These are phyloP conservation scores for Nymphalis urticae DNA, from an alignment of 2,888 invertebrate species.

Conservation along the genomic window DNA sequence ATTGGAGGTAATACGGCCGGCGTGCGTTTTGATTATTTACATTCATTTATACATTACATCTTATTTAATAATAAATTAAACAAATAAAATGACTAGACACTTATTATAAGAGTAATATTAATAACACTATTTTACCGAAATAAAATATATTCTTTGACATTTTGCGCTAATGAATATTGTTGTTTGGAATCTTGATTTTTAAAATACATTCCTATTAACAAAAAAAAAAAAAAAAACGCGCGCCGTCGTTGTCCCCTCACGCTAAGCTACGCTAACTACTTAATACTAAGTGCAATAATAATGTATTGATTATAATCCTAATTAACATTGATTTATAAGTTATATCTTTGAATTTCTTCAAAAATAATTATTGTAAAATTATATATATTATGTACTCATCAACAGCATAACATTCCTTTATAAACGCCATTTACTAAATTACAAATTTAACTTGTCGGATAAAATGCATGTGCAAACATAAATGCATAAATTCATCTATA, in stretches of 20 bases:
- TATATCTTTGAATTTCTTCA: conserved; percentile 49
- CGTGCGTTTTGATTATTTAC: conserved; percentile 32
- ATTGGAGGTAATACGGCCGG: conserved; percentile 56
- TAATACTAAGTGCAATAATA: conserved; percentile 77
- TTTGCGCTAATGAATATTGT: conserved; percentile 6
- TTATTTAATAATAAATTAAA: too few species aligned
- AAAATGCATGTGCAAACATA: conserved; percentile 6
- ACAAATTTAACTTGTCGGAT: conserved; percentile 45
- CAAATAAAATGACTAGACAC: too few species aligned
- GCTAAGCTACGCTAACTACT: conserved; percentile 68
- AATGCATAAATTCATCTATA: neutral
- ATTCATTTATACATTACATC: too few species aligned
- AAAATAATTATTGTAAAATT: conserved; percentile 36
- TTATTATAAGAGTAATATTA: too few species aligned
- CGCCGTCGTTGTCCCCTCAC: conserved; percentile 50
- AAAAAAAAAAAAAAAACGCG: conserved; percentile 17
- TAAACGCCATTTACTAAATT: conserved; percentile 12
- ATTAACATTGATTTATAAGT: conserved; percentile 51
- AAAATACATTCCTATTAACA: neutral
- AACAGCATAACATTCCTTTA: conserved; percentile 16
- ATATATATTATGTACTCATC: conserved; percentile 10
- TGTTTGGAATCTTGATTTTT: neutral
- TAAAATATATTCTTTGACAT: neutral
- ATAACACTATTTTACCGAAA: too few species aligned
- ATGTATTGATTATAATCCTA: conserved; percentile 50